A percentile compares a stretch with the other conserved stretches of the same genome.
Conservation (phyloP, 2,113 vertebrate genomes). For the Onychostruthus taczanowskii region DNA sequence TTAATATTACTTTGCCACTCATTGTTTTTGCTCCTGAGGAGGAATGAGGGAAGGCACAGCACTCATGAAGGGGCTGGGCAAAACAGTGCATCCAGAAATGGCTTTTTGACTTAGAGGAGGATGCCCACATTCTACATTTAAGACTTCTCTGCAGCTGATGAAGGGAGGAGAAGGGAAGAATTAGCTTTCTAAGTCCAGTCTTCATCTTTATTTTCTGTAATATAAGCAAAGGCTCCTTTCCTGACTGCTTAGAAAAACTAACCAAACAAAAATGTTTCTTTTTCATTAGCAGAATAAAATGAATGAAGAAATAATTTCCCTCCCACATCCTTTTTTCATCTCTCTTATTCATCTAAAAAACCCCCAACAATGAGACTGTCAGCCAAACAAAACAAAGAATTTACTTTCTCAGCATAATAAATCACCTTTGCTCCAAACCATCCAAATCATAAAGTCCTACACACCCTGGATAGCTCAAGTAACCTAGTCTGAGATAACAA, state of each 20-base stretch:
- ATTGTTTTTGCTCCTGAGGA: not conserved
- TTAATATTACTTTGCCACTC: not conserved
- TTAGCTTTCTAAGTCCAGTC: not conserved
- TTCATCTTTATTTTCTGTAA: not conserved
- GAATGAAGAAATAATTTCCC: conserved; percentile 54
- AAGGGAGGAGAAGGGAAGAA: not conserved
- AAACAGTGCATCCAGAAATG: not conserved
- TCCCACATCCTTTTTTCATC: conserved; percentile 56
- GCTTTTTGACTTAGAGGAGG: not conserved
- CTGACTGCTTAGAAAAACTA: conserved; percentile 20
- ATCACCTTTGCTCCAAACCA: conserved; percentile 41
- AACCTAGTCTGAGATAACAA: conserved; percentile 33
- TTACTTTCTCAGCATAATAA: conserved; percentile 57
- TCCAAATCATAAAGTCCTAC: conserved; percentile 30
- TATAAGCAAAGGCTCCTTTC: conserved; percentile 19
- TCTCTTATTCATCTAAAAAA: conserved; percentile 1
- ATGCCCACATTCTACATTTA: not conserved
- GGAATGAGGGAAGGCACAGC: not conserved
- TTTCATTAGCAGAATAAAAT: conserved; percentile 56
- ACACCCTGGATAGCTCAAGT: not conserved
- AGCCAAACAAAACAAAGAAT: conserved; percentile 59
- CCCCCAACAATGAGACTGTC: not conserved
- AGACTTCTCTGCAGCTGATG: not conserved
- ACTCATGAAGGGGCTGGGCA: not conserved
- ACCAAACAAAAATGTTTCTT: conserved; percentile 55